These are phyloP conservation scores for Chorisops tibialis DNA, from an alignment of 2,888 invertebrate species.

Conservation along the genomic window DNA sequence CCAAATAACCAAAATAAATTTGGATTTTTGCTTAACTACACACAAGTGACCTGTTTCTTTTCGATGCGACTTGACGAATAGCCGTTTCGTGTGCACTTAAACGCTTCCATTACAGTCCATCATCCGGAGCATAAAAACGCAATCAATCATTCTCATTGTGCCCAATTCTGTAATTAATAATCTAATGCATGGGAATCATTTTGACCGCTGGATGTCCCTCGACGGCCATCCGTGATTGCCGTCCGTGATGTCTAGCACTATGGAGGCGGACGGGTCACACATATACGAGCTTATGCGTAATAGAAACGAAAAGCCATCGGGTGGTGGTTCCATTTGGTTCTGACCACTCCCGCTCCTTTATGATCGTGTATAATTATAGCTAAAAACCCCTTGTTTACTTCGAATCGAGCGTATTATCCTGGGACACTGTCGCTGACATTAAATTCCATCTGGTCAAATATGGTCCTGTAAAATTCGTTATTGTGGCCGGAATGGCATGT, in stretches of 20 bases:
- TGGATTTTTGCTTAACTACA: conserved; percentile 14
- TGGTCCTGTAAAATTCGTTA: conserved; percentile 23
- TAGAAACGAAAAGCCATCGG: no score
- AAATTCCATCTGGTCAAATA: conserved; percentile 27
- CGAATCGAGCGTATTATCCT: no score
- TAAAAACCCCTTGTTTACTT: no score
- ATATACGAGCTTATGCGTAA: no score
- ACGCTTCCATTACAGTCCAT: conserved; percentile 26
- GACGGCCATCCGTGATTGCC: no score
- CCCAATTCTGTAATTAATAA: conserved; percentile 21
- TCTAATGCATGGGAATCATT: conserved; percentile 21
- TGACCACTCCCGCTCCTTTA: no score
- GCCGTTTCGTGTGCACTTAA: conserved; percentile 25
- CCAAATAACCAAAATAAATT: conserved; percentile 10
- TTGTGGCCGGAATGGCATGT: conserved; percentile 24
- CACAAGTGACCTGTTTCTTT: conserved; percentile 25
- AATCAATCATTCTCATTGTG: conserved; percentile 26
- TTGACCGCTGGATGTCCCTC: neutral
- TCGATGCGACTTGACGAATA: conserved; percentile 18
- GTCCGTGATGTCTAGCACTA: neutral
- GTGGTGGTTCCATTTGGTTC: no score
- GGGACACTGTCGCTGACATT: conserved; percentile 3
- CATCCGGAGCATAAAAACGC: conserved; percentile 22
- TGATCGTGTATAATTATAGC: no score
- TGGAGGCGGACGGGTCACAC: no score